Conservation (phyloP, 2,113 vertebrate genomes). For the Lagopus muta region DNA sequence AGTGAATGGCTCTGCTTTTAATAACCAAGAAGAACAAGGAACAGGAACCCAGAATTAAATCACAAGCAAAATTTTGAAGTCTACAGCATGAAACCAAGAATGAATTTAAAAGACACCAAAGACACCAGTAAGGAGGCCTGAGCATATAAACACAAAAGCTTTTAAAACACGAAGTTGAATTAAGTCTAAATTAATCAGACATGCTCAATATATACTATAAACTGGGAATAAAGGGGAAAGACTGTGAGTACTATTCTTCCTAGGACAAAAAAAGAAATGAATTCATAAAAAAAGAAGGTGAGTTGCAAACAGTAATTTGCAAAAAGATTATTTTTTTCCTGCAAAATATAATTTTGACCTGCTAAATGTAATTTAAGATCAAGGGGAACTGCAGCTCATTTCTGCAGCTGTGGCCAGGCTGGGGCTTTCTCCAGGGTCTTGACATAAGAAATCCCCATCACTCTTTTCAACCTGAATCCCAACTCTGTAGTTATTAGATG, state of each 20-base stretch:
- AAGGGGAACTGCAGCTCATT: background rate
- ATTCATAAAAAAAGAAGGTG: background rate
- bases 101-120: constrained; percentile 34
- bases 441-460: background rate
- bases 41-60: constrained; percentile 35
- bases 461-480: background rate
- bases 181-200: constrained; percentile 20
- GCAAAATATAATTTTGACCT: background rate
- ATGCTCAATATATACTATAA: background rate
- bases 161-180: constrained; percentile 32
- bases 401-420: background rate
- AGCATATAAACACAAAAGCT: constrained; percentile 34
- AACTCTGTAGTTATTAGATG: background rate
- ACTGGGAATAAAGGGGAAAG: background rate
- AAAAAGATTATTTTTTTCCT: background rate
- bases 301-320: background rate
- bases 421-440: background rate
- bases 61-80: constrained; percentile 36
- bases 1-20: constrained; percentile 43
- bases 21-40: constrained; percentile 45
- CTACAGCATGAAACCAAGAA: constrained; percentile 31
- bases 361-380: background rate
- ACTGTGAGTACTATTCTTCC: background rate
- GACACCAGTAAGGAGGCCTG: background rate
- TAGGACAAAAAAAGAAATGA: background rate